Base-by-base conservation (phyloP, 2,113 vertebrate genomes). In the Aviceda subcristata region DNA sequence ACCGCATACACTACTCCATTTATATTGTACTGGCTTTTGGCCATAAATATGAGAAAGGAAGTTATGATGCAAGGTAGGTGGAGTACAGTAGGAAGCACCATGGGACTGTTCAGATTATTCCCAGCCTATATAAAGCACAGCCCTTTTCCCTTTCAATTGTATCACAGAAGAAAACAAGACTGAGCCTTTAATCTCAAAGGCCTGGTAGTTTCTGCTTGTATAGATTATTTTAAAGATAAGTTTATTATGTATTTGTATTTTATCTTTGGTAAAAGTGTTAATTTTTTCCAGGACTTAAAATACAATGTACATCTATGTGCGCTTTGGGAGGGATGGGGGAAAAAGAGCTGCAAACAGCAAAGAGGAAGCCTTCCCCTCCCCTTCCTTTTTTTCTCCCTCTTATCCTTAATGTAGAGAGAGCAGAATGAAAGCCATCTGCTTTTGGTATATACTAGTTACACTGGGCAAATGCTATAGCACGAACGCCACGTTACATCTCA, bases 31-130 rank as follows among this genome's bases (percentile, higher is more conserved):
- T 91, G 94, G 92, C 90, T 92, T 91, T 94, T 78, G 94, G 95
- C 96, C 95, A 96, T 69, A 83, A 94, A 84, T 53, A 69, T 2
- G 5, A 69, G 95, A 96, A 94, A 81, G 95, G 95, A 97, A 94
- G 93, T 89, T 94, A 90, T 92, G 92, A 97, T 94, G 93, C 88
- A 86, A 92, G 43, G 86, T 97, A 94, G 97, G 95, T 94, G 97
- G 92, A 94, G 95, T 87, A 69, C n/a, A 74, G 75, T 69, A 94
- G 95, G 94, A 97, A 98, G 90, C 55, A 73, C 71, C 41, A 26
- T 68, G 78, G 59, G 84, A 95, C 88, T 87, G 92, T 71, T 92
- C 80, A 56, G 56, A 79, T 93, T 90, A 97, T 93, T 93, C 91
- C 63, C n/a, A 66, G 71, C 56, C 91, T 93, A 67, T 78, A 88